Percentiles rank a stretch among this genome's conserved stretches.
These are phyloP conservation scores for Parauchenoglanis ngamensis DNA, from an alignment of 2,797 vertebrate genomes.

Conservation along the genomic window DNA sequence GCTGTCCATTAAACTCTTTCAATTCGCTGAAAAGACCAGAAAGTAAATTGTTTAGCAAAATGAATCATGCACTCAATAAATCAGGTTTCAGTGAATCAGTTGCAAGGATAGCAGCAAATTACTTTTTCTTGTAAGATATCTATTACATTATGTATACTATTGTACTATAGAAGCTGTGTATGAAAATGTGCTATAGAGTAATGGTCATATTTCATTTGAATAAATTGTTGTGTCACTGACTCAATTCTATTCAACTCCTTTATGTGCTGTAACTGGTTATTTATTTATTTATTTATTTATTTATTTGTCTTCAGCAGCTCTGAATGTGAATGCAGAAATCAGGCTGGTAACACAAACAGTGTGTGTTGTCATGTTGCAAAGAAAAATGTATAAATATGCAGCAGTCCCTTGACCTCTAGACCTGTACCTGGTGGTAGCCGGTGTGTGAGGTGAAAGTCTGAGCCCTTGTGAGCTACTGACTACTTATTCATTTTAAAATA, in stretches of 20 bases:
- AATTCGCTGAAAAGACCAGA: neutral
- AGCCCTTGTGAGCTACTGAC: neutral
- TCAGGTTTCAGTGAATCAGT: conserved; percentile 41
- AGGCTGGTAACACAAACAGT: conserved; percentile 35
- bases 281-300: neutral
- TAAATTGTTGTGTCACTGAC: neutral
- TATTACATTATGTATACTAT: neutral
- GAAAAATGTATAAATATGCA: conserved; percentile 26
- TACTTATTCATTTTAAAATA: neutral
- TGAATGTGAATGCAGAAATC: conserved; percentile 35
- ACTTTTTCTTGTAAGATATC: neutral
- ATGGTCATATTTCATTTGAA: neutral
- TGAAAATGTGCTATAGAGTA: conserved; percentile 30
- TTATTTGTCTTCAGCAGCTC: neutral
- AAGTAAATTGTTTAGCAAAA: neutral
- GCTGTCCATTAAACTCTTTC: neutral
- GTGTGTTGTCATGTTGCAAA: conserved; percentile 37
- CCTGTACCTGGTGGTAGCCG: conserved; percentile 11
- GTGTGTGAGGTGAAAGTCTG: conserved; percentile 12
- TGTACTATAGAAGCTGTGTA: conserved; percentile 17
- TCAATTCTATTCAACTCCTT: neutral
- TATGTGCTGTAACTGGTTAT: neutral
- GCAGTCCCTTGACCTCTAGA: conserved; percentile 2
- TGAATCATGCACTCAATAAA: neutral
- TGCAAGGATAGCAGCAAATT: conserved; percentile 25